Evolutionary conservation across 2,113 vertebrate species (phyloP), one percentile per base, ranked within the genome.

Genomic region (Erythrolamprus reginae): DNA sequence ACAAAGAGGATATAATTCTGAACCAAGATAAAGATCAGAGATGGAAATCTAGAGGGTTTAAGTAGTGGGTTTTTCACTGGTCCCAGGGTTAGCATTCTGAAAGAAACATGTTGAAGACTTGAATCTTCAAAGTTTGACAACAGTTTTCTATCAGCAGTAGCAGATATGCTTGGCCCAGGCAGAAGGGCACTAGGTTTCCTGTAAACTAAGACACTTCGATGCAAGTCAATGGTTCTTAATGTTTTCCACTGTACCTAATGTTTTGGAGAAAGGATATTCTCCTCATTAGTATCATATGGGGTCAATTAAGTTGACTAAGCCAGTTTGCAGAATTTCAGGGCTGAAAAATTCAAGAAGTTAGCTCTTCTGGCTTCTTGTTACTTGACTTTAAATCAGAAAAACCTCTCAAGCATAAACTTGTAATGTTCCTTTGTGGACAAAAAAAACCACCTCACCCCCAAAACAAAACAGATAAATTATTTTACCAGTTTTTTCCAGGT

Each of bases 261-360:
- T 88, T 91, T 91, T 88, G 70, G 86, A 13, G 42, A 91, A 88
- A 88, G 52, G 77, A 88, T 88, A 91, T 88, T 61, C 47, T 88
- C n/a, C 70, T 61, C 86, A 84, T 91, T 91, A 88, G 77, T 50
- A 17, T 91, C 86, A 91, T 91, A 65, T 88, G 86, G 90, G n/a
- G n/a, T 61, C 47, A 47, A 88, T 91, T 91, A 91, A 88, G 77
- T 58, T 82, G 45, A 88, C 86, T 61, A 88, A 91, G 4, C 65
- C 88, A 87, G 42, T 84, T 91, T 61, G 90, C 45, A 61, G 86
- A 88, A 88, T 77, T 77, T 52, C 50, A 55, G 58, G 85, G 13
- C 58, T 77, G 84, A 90, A 90, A 50, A 77, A 91, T 61, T 58
- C 77, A 91, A 88, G 77, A 58, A 56, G 86, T 88, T 88, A 9